These are phyloP conservation scores for Neodiprion pinetum DNA, from an alignment of 1,140 invertebrate genomes.

Conservation along the genomic window DNA sequence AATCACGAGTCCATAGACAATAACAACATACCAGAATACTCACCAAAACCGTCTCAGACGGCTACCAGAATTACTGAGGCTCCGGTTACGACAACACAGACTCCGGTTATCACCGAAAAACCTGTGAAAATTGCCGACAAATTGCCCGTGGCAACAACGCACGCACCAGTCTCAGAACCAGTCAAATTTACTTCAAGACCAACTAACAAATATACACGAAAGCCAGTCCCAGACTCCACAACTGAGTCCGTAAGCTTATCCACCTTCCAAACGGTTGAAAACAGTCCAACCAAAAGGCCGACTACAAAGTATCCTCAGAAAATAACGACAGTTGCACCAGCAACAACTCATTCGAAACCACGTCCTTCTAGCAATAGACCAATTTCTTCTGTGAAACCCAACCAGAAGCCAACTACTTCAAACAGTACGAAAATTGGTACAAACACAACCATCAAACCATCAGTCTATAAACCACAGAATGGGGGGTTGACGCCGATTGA, in stretches of 20 bases:
- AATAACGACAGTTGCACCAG: conserved; percentile 35
- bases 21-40: conserved; percentile 56
- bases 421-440: conserved; percentile 20
- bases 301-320: conserved; percentile 22
- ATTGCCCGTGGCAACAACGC: conserved; percentile 4
- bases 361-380: conserved; percentile 29
- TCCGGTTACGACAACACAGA: not conserved
- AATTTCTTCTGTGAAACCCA: conserved; percentile 20
- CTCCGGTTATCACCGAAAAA: not conserved
- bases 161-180: not conserved
- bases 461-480: conserved; percentile 45
- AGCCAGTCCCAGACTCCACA: conserved; percentile 36
- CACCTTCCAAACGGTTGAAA: conserved; percentile 54
- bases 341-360: conserved; percentile 34
- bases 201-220: conserved; percentile 29
- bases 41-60: conserved; percentile 46
- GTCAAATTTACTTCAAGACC: not conserved
- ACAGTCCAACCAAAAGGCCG: conserved; percentile 29
- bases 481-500: conserved; percentile 47
- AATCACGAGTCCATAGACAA: conserved; percentile 49
- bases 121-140: not conserved
- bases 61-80: not conserved
- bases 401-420: conserved; percentile 14
- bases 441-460: conserved; percentile 26
- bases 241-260: conserved; percentile 48